Base-by-base conservation (phyloP, 1,140 invertebrate genomes). In the Potamilus streckersoni region DNA sequence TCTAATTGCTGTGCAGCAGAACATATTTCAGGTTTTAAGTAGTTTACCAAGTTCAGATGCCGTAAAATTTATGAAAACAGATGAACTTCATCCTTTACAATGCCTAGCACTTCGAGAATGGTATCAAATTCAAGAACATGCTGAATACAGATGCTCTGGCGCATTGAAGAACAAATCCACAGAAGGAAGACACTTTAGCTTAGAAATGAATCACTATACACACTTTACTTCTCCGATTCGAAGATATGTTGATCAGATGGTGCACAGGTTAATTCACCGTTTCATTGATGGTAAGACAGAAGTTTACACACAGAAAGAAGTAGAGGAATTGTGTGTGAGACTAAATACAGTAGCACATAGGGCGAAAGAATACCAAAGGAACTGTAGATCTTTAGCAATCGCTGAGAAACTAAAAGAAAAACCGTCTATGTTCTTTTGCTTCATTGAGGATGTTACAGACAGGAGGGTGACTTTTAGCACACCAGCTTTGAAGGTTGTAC, bases 161-260 rank as follows among this genome's bases (percentile, higher is more conserved):
- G 62, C 27, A 6, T 38, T 74, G 16, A 61, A 27, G 12, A 12
- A 60, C 12, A 31, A 27, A n/a, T 38, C 38, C 11, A 65, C 31
- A 0, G 73, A 74, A 49, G 27, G 65, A 11, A 68, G 58, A 38
- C 61, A 64, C 97, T 78, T 64, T 56, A 65, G 58, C 55, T 68
- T 82, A 31, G 66, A 81, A 56, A 57, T 78, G 2, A 61, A 20
- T 31, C 65, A 27, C 20, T 90, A 76, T 27, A 76, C 74, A 27
- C 74, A 97, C 90, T 98, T 98, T 85, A 98, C 96, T 14, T 97
- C 95, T 56, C 97, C 97, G 0, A 97, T 98, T 80, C 90, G 96
- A 83, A 92, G 96, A 69, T 98, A 97, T 91, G 92, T 96, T 1
- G 96, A 98, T 90, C 92, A 97, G 55, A 92, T 98, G 84, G 96